A percentile compares a stretch with the other conserved stretches of the same genome.
phyloP scores from a whole-genome alignment of 2,113 vertebrate species.

The Barnardius zonarius region DNA sequence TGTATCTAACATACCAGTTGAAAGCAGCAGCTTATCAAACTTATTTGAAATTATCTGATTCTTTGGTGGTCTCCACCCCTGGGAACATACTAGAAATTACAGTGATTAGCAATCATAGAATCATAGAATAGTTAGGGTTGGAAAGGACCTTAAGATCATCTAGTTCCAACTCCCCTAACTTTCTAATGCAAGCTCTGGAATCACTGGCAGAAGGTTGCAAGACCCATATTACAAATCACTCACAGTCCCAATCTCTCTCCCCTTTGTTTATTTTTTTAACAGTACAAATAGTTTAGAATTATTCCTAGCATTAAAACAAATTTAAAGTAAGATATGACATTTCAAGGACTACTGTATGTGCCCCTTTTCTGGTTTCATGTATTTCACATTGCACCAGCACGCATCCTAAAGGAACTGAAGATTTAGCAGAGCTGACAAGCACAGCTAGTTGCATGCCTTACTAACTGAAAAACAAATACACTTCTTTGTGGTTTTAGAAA shows the following conservation, averaged over 20 bases:
- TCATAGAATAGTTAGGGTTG: too few species aligned
- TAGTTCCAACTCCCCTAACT: neutral
- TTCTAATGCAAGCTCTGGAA: neutral
- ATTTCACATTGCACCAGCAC: neutral
- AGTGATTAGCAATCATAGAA: neutral
- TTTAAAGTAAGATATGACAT: neutral
- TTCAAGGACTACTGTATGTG: neutral
- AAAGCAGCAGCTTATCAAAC: neutral
- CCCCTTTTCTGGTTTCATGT: neutral
- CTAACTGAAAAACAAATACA: neutral
- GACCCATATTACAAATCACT: neutral
- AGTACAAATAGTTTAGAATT: neutral
- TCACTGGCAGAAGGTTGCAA: neutral
- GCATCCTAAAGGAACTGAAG: slow-evolving; percentile 8
- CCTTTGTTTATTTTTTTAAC: neutral
- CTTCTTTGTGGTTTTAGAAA: neutral
- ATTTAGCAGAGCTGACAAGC: slow-evolving; percentile 15
- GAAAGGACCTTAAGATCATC: too few species aligned
- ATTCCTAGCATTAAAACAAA: neutral
- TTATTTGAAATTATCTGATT: neutral
- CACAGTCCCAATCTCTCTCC: neutral
- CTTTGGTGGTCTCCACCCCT: neutral
- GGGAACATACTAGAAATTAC: neutral
- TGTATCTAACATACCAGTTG: neutral
- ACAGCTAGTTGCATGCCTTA: neutral